These are phyloP conservation scores for Elachura formosa DNA, from an alignment of 2,113 vertebrate species.

Conservation along the genomic window DNA sequence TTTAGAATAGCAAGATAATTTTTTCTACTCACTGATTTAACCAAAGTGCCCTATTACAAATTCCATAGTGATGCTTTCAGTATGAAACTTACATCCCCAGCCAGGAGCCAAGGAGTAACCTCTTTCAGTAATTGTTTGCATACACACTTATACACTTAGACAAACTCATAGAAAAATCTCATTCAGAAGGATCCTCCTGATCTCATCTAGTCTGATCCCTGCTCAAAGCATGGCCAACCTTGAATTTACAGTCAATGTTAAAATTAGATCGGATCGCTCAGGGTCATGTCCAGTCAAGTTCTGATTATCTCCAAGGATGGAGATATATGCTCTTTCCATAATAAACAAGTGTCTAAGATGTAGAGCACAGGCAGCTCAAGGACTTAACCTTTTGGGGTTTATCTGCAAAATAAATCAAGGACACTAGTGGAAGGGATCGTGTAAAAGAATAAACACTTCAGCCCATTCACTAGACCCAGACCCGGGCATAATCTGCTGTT, in stretches of 20 bases:
- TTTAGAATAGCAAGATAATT: neutral
- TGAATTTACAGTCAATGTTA: neutral
- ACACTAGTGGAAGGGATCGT: neutral
- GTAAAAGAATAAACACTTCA: neutral
- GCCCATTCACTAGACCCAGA: neutral
- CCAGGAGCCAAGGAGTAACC: neutral
- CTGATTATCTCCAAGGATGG: slow-evolving; percentile 24
- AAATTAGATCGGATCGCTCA: neutral
- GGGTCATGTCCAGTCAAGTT: neutral
- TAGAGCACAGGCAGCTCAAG: slow-evolving; percentile 23
- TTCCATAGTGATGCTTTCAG: neutral
- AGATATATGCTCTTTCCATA: neutral
- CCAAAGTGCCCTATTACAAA: neutral
- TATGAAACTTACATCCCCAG: neutral
- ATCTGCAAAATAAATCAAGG: neutral
- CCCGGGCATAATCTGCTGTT: neutral
- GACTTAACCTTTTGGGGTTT: slow-evolving; percentile 4
- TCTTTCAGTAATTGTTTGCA: neutral
- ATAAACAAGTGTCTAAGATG: neutral
- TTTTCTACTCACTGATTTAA: neutral
- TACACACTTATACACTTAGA: neutral
- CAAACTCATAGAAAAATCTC: neutral
- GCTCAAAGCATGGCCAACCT: neutral
- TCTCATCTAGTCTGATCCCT: neutral
- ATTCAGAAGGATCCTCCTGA: neutral